These are phyloP conservation scores for Oreotrochilus melanogaster DNA, from an alignment of 2,113 vertebrate genomes.

Conservation along the genomic window DNA sequence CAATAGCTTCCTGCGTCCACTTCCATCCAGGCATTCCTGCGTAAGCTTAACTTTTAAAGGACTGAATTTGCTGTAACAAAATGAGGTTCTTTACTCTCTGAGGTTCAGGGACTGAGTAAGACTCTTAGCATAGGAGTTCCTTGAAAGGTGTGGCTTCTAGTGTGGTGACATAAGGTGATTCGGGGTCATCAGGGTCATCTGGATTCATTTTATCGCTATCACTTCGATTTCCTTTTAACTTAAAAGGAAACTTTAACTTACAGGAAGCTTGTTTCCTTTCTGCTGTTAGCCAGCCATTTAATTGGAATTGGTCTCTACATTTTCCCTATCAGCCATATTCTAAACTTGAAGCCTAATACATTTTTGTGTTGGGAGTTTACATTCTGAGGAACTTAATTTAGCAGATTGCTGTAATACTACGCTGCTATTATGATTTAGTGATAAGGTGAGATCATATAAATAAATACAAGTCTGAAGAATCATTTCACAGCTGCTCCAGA, in stretches of 20 bases:
- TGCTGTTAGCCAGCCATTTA: neutral
- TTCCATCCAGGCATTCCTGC: neutral
- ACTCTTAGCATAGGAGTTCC: neutral
- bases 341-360: neutral
- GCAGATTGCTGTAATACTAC: neutral
- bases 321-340: neutral
- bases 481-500: neutral
- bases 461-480: neutral
- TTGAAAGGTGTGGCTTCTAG: neutral
- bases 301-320: neutral
- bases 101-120: rapidly evolving
- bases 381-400: neutral
- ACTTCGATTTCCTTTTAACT: neutral
- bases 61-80: neutral
- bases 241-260: too few relatives aligned
- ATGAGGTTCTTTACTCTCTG: neutral
- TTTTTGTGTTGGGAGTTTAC: neutral
- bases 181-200: neutral
- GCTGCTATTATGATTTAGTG: neutral
- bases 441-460: neutral
- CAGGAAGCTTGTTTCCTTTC: neutral
- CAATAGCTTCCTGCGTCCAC: neutral
- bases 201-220: neutral
- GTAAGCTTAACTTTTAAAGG: neutral
- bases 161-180: neutral